phyloP scores from a whole-genome alignment of 2,113 vertebrate genomes.

The Bungarus multicinctus region DNA sequence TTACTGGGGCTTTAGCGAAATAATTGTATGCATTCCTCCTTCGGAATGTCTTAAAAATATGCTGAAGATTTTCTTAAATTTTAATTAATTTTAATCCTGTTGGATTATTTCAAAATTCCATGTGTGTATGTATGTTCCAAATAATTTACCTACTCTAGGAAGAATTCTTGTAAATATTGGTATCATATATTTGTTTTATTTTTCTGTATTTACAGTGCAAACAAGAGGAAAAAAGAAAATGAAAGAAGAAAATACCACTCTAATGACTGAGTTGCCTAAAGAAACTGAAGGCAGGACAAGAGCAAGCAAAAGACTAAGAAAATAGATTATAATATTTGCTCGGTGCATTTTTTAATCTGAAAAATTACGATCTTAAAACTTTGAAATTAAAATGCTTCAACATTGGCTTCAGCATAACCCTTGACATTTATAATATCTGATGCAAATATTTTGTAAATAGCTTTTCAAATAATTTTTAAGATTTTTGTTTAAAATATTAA shows the following conservation, averaged over 20 bases:
- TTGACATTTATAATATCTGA: not conserved
- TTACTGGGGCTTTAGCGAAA: not conserved
- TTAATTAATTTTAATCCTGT: not conserved
- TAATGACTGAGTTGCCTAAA: not conserved
- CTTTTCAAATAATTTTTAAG: not conserved
- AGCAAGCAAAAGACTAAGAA: conserved; percentile 35
- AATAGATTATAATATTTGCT: conserved; percentile 42
- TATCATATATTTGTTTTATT: not conserved
- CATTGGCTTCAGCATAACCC: not conserved
- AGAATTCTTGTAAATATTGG: not conserved
- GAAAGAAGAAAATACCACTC: not conserved
- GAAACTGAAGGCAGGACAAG: conserved; percentile 26
- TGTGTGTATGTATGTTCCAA: not conserved
- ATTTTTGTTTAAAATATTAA: not conserved
- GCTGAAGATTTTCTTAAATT: not conserved
- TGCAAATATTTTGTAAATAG: conserved; percentile 51
- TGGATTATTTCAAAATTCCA: not conserved
- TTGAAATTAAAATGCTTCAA: not conserved
- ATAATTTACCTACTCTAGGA: not conserved
- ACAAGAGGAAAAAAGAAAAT: conserved; percentile 44
- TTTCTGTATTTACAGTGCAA: not conserved
- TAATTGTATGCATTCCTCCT: too few species aligned
- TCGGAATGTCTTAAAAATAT: not conserved
- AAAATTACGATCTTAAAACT: conserved; percentile 12
- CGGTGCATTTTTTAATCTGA: not conserved